Evolutionary conservation across 2,797 vertebrate genomes (phyloP).

Genomic region (Pagetopsis macropterus): DNA sequence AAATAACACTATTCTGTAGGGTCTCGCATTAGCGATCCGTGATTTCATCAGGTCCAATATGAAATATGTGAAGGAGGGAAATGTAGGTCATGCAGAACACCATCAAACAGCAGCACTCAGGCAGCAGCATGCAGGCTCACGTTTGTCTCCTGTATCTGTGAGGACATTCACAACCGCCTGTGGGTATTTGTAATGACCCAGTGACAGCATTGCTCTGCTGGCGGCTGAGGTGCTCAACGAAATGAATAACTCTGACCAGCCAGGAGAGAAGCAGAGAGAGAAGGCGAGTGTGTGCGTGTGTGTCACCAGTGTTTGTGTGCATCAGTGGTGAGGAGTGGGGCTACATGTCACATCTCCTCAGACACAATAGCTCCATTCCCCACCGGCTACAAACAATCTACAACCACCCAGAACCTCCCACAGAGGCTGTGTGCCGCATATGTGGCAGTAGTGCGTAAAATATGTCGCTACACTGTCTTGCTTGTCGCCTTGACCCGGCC

Average conservation of each 20-base stretch:
- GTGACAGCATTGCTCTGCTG: slow-evolving; percentile 70
- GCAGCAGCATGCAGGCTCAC: slow-evolving; percentile 41
- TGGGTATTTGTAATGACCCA: slow-evolving; percentile 75
- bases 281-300: neutral
- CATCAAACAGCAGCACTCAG: slow-evolving; percentile 56
- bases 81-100: slow-evolving; percentile 72
- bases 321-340: slow-evolving; percentile 44
- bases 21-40: slow-evolving; percentile 36
- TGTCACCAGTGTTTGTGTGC: slow-evolving; percentile 51
- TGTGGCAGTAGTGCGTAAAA: slow-evolving; percentile 51
- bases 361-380: slow-evolving; percentile 59
- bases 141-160: slow-evolving; percentile 62
- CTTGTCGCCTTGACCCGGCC: slow-evolving; percentile 50
- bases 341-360: slow-evolving; percentile 68
- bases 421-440: slow-evolving; percentile 51
- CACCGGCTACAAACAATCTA: slow-evolving; percentile 69
- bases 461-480: slow-evolving; percentile 44
- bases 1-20: slow-evolving; percentile 21
- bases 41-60: slow-evolving; percentile 47
- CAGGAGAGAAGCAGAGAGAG: slow-evolving; percentile 39
- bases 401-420: slow-evolving; percentile 59
- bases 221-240: slow-evolving; percentile 67
- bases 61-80: slow-evolving; percentile 48
- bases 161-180: slow-evolving; percentile 65
- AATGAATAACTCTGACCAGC: slow-evolving; percentile 73